phyloP scores from a whole-genome alignment of 2,888 invertebrate species.

The Conus canariensis region DNA sequence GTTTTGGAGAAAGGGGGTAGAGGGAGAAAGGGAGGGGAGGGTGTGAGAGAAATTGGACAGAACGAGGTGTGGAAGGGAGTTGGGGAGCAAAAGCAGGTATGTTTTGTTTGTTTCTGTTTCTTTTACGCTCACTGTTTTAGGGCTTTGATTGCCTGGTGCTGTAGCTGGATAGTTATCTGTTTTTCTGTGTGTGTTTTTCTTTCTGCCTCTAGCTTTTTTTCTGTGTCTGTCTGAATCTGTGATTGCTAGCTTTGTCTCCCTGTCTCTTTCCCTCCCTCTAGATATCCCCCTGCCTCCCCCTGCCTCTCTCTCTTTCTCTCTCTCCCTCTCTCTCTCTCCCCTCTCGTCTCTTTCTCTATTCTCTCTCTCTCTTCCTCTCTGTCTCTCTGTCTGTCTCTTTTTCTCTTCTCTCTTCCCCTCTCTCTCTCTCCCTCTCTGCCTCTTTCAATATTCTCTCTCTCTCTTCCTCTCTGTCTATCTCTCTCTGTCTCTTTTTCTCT shows the following conservation, averaged over 20 bases:
- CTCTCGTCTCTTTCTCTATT: background rate
- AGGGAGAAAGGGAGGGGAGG: too few species aligned
- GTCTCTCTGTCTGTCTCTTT: too few species aligned
- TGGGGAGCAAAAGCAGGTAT: too few species aligned
- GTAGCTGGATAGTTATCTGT: background rate
- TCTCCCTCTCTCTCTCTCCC: background rate
- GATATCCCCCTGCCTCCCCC: too few species aligned
- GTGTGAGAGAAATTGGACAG: too few species aligned
- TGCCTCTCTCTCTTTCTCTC: background rate
- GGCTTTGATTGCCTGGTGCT: background rate
- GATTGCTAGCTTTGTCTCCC: background rate
- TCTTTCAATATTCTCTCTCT: background rate
- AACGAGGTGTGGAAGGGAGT: too few species aligned
- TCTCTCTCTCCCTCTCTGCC: background rate
- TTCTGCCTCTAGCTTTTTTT: background rate
- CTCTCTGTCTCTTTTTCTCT: too few species aligned
- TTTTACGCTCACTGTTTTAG: background rate
- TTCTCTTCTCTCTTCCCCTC: background rate
- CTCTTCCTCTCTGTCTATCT: background rate
- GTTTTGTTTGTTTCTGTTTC: background rate
- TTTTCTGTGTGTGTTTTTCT: background rate
- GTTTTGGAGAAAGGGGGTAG: too few species aligned
- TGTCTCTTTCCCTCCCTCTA: too few species aligned
- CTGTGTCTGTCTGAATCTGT: background rate
- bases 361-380: too few species aligned